Conservation (phyloP, 2,113 vertebrate species). For the Lepus timidus region DNA sequence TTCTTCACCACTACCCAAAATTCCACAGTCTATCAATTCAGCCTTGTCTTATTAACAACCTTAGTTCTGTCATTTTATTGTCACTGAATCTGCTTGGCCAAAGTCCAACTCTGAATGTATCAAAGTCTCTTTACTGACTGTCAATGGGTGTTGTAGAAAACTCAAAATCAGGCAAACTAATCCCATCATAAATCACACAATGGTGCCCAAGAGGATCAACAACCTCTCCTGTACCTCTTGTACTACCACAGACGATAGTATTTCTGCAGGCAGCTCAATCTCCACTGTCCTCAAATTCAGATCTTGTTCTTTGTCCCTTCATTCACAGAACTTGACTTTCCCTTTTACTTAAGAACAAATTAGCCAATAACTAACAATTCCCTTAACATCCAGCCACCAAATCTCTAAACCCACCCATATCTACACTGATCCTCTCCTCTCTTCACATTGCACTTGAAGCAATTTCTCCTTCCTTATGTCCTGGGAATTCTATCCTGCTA, state of each 20-base stretch:
- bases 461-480: not conserved
- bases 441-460: not conserved
- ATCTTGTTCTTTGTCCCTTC: not conserved
- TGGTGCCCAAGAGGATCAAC: not conserved
- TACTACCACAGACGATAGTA: not conserved
- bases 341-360: not conserved
- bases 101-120: not conserved
- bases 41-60: not conserved
- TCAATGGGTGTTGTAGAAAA: not conserved
- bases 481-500: not conserved
- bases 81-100: not conserved
- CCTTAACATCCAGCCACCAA: not conserved
- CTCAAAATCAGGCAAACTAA: not conserved
- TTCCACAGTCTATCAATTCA: not conserved
- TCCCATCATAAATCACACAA: not conserved
- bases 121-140: not conserved
- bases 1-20: not conserved
- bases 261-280: not conserved
- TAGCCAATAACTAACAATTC: slow-evolving; percentile 10
- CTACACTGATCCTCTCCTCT: not conserved
- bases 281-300: not conserved
- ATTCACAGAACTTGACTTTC: not conserved
- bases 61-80: not conserved
- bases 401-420: not conserved
- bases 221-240: not conserved